phyloP scores from a whole-genome alignment of 1,140 invertebrate genomes.

The Drosophila littoralis region DNA sequence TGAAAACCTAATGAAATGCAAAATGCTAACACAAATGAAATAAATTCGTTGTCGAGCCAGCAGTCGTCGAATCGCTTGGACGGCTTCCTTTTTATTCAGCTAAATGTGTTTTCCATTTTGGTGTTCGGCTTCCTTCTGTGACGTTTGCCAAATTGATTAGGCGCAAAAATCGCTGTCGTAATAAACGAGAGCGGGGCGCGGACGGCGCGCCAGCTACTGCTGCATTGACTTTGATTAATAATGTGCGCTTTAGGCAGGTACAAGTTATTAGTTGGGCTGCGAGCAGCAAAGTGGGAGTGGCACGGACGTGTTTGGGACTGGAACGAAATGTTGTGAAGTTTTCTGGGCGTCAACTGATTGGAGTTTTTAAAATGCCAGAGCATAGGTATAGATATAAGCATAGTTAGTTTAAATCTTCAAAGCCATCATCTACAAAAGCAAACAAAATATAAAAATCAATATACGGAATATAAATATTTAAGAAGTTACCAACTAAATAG shows the following conservation, averaged over 20 bases:
- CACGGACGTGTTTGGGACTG: neutral
- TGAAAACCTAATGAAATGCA: constrained; percentile 84
- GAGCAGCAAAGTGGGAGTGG: neutral
- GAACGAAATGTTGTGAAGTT: neutral
- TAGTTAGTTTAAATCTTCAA: too few species aligned
- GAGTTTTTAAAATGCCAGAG: too few species aligned
- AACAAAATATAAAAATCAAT: too few species aligned
- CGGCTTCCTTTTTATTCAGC: constrained; percentile 20
- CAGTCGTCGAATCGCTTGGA: constrained; percentile 46
- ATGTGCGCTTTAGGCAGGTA: constrained; percentile 74
- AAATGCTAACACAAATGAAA: constrained; percentile 84
- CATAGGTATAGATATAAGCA: too few species aligned
- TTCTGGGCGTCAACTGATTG: too few species aligned
- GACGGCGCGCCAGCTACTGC: constrained; percentile 23
- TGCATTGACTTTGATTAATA: constrained; percentile 81
- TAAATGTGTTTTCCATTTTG: constrained; percentile 23
- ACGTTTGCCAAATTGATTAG: constrained; percentile 81
- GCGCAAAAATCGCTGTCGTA: constrained; percentile 75
- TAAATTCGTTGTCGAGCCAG: constrained; percentile 68
- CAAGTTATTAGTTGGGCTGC: constrained; percentile 63
- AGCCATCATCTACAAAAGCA: too few species aligned
- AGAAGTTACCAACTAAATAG: too few species aligned
- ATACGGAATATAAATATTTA: too few species aligned
- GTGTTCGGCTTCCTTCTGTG: constrained; percentile 40
- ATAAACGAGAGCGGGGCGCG: constrained; percentile 21